Percentiles rank a stretch among this genome's conserved stretches.
These are phyloP conservation scores for Pseudotriccus pelzelni DNA, from an alignment of 2,797 vertebrate genomes.

Conservation along the genomic window DNA sequence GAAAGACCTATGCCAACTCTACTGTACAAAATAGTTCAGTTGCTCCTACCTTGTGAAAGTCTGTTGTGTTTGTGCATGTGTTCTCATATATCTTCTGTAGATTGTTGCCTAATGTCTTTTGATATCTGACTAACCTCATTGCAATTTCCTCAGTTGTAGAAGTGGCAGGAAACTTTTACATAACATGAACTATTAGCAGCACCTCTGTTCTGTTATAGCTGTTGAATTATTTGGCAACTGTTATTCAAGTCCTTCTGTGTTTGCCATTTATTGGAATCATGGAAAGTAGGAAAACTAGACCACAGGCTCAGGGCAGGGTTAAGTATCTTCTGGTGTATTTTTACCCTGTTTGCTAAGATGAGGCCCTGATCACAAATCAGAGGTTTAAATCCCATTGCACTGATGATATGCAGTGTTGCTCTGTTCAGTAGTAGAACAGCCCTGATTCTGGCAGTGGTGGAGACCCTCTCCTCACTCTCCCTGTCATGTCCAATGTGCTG, in stretches of 20 bases:
- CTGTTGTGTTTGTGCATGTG: background rate
- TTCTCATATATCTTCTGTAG: background rate
- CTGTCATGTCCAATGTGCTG: rapidly evolving
- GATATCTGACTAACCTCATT: conserved; percentile 48
- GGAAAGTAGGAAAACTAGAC: background rate
- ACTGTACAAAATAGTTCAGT: background rate
- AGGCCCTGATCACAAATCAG: background rate
- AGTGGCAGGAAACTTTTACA: background rate
- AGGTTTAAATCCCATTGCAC: background rate
- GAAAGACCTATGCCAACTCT: background rate
- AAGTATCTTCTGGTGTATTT: conserved; percentile 1
- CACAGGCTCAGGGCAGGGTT: background rate
- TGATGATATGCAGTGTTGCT: background rate
- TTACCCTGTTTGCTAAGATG: background rate
- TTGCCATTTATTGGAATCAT: conserved; percentile 6
- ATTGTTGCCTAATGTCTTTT: conserved; percentile 28
- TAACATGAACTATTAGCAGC: conserved; percentile 3
- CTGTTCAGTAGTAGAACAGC: background rate
- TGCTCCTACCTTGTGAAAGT: background rate
- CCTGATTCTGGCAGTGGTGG: background rate
- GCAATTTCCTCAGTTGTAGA: background rate
- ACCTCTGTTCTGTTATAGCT: background rate
- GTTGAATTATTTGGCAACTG: background rate
- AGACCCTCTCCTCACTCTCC: background rate
- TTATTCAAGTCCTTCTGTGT: background rate